Conservation (phyloP, 2,797 vertebrate genomes). For the Tokudaia tokunoshimensis region DNA sequence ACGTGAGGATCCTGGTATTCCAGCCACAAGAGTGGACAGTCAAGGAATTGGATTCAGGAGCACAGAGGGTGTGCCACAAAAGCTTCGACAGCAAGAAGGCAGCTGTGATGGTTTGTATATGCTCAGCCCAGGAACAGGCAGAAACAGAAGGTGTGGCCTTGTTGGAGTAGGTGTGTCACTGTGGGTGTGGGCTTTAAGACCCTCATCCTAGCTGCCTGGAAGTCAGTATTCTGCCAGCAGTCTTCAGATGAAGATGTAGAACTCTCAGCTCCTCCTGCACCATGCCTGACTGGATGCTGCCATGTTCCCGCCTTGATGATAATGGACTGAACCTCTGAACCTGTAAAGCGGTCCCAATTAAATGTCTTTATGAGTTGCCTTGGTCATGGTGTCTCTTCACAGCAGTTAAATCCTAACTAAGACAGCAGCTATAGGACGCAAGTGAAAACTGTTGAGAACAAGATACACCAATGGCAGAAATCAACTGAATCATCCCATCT, state of each 20-base stretch:
- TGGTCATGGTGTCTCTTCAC: background rate
- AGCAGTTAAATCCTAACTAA: background rate
- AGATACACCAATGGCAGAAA: background rate
- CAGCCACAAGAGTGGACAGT: background rate
- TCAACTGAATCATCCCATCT: background rate
- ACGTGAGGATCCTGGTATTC: background rate
- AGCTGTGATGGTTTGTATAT: background rate
- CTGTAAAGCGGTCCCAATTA: background rate
- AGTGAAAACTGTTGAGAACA: background rate
- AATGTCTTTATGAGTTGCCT: background rate
- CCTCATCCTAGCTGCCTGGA: background rate
- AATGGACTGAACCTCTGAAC: background rate
- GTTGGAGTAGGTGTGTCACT: background rate
- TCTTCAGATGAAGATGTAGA: background rate
- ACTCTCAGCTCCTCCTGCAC: background rate
- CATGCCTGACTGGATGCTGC: background rate
- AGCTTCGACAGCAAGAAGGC: background rate
- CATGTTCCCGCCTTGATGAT: background rate
- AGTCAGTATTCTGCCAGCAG: background rate
- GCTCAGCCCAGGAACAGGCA: background rate
- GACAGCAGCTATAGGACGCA: background rate
- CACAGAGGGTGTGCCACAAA: background rate
- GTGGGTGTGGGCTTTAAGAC: background rate
- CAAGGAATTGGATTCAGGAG: background rate
- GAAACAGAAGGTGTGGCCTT: background rate